Percentiles rank a stretch among this genome's conserved stretches.
Conservation (phyloP, 2,888 invertebrate species). For the Drosophila affinis region DNA sequence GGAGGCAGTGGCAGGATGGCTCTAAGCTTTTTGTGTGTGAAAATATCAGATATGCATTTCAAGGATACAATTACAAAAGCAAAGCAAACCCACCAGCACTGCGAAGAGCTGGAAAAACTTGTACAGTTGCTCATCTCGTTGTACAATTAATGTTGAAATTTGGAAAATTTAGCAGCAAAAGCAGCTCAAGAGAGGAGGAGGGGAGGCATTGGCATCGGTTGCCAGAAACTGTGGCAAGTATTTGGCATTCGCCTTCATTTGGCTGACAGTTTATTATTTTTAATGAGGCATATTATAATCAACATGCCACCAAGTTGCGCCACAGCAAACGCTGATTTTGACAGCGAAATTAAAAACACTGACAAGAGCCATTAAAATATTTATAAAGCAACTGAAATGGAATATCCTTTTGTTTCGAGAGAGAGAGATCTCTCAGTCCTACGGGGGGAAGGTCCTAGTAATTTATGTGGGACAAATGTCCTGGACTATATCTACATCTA, state of each 20-base stretch:
- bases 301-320: conserved; percentile 27
- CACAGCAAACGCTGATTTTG: conserved; percentile 50
- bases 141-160: conserved; percentile 74
- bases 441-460: conserved; percentile 1
- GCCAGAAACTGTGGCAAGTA: conserved; percentile 23
- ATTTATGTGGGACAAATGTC: conserved; percentile 23
- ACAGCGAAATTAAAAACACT: conserved; percentile 64
- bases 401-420: not conserved
- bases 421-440: not conserved
- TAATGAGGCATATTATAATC: conserved; percentile 73
- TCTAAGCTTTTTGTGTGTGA: conserved; percentile 65
- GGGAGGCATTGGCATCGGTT: not conserved
- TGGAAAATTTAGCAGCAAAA: conserved; percentile 42
- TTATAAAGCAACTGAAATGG: conserved; percentile 43
- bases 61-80: conserved; percentile 72
- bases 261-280: conserved; percentile 76
- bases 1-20: not conserved
- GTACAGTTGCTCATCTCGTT: conserved; percentile 57
- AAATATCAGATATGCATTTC: conserved; percentile 75
- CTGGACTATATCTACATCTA: conserved; percentile 7
- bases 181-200: conserved; percentile 11
- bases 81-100: conserved; percentile 22
- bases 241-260: conserved; percentile 55
- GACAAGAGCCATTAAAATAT: conserved; percentile 67
- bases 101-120: conserved; percentile 34